A percentile compares a stretch with the other conserved stretches of the same genome.
Conservation (phyloP, 1,140 invertebrate genomes). For the Drosophila yakuba region DNA sequence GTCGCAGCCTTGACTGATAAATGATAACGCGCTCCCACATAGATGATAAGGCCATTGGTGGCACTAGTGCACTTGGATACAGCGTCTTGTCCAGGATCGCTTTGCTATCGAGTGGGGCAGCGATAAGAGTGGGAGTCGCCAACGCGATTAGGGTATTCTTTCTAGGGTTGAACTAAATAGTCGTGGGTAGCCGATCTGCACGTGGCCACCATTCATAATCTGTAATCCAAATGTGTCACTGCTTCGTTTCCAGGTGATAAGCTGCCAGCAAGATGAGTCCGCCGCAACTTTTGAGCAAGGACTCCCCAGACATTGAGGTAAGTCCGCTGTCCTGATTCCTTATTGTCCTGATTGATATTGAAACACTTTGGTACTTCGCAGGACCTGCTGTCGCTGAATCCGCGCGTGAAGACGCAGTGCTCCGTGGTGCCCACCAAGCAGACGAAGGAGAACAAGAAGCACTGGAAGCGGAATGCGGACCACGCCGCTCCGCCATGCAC, state of each 20-base stretch:
- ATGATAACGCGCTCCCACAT: conserved; percentile 34
- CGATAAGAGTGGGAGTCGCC: conserved; percentile 18
- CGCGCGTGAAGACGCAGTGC: conserved; percentile 90
- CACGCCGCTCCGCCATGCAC: conserved; percentile 89
- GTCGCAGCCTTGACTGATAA: conserved; percentile 60
- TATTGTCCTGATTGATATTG: too few species aligned
- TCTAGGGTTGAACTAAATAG: too few species aligned
- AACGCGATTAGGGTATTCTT: conserved; percentile 5
- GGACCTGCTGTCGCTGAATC: conserved; percentile 95
- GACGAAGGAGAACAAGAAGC: conserved; percentile 95
- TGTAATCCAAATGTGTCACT: not conserved
- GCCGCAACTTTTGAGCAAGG: conserved; percentile 87
- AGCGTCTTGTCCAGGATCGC: conserved; percentile 29
- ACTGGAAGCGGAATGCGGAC: conserved; percentile 97
- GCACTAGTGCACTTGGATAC: conserved; percentile 61
- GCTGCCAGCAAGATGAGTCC: conserved; percentile 68
- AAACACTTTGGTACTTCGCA: conserved; percentile 74
- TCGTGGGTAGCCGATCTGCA: not conserved
- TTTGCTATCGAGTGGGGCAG: conserved; percentile 11
- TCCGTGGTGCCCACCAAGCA: conserved; percentile 91
- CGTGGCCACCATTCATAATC: conserved; percentile 3
- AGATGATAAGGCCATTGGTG: conserved; percentile 30
- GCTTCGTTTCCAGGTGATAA: not conserved
- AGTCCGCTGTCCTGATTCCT: conserved; percentile 56
- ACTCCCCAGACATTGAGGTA: conserved; percentile 90